A percentile compares a stretch with the other conserved stretches of the same genome.
Conservation (phyloP, 2,888 invertebrate species). For the Synergus laeviventris region DNA sequence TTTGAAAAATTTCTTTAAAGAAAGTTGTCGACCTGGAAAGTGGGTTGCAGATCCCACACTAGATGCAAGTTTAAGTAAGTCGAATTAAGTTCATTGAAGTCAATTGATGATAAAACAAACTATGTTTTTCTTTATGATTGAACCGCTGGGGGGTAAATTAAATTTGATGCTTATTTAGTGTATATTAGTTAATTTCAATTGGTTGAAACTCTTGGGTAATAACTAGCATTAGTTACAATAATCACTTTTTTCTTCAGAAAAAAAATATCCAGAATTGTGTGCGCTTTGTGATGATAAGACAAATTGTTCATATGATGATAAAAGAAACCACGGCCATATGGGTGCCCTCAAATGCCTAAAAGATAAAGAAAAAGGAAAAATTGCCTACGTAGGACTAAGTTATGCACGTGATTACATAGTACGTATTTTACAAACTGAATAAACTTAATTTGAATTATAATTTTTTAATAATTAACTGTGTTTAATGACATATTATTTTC, state of each 20-base stretch:
- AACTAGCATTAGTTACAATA: neutral
- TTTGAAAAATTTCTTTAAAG: conserved; percentile 81
- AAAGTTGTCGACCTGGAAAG: conserved; percentile 85
- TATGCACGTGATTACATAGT: conserved; percentile 77
- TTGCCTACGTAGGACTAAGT: conserved; percentile 80
- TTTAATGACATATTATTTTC: conserved; percentile 1
- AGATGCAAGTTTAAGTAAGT: conserved; percentile 81
- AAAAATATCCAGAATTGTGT: conserved; percentile 79
- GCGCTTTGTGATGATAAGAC: conserved; percentile 77
- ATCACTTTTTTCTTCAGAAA: conserved; percentile 73
- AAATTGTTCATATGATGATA: conserved; percentile 70
- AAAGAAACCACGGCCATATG: conserved; percentile 78
- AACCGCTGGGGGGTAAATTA: neutral
- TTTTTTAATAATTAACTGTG: neutral
- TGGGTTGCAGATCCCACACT: conserved; percentile 80
- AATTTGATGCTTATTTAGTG: neutral
- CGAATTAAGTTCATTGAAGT: neutral
- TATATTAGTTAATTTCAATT: neutral
- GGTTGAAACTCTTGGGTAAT: neutral
- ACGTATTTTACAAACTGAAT: conserved; percentile 58
- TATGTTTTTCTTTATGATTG: neutral
- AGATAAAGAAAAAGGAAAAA: conserved; percentile 77
- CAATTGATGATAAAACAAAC: neutral
- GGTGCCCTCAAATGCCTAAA: conserved; percentile 82
- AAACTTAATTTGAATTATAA: neutral